Percentiles rank a stretch among this genome's conserved stretches.
Conservation (phyloP, 2,888 invertebrate genomes). For the Gerris lacustris region DNA sequence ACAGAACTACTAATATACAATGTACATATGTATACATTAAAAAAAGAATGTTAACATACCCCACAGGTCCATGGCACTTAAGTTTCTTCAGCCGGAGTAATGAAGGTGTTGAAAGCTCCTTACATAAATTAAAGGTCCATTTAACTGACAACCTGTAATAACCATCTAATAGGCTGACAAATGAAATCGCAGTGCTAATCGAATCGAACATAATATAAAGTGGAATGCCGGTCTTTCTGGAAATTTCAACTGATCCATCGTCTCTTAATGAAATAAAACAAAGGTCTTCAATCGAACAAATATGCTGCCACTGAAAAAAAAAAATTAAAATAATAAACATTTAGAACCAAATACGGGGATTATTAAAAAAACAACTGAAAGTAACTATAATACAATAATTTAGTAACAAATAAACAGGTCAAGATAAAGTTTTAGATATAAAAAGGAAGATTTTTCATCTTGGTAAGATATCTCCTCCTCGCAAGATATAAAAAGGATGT, state of each 20-base stretch:
- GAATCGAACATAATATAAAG: constrained; percentile 58
- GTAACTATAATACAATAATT: too few species aligned
- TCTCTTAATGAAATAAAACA: constrained; percentile 63
- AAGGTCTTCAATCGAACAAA: constrained; percentile 71
- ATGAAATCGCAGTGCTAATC: constrained; percentile 55
- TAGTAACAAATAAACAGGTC: too few species aligned
- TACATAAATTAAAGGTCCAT: constrained; percentile 83
- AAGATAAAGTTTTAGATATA: too few species aligned
- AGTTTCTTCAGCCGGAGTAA: constrained; percentile 55
- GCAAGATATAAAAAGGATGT: too few species aligned
- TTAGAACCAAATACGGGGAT: too few species aligned
- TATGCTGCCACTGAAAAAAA: constrained; percentile 51
- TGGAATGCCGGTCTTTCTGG: constrained; percentile 63
- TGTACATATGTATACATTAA: too few species aligned
- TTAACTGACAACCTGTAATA: constrained; percentile 77
- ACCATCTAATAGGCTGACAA: constrained; percentile 70
- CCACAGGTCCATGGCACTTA: constrained; percentile 83
- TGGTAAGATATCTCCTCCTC: too few species aligned
- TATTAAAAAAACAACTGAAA: too few species aligned
- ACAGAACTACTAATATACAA: too few species aligned
- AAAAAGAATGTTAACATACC: constrained; percentile 43
- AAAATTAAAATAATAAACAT: constrained; percentile 19
- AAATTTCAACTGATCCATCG: constrained; percentile 61
- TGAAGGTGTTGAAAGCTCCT: constrained; percentile 67
- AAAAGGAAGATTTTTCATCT: too few species aligned